Conservation (phyloP, 2,113 vertebrate genomes). For the Mionectes macconnelli region DNA sequence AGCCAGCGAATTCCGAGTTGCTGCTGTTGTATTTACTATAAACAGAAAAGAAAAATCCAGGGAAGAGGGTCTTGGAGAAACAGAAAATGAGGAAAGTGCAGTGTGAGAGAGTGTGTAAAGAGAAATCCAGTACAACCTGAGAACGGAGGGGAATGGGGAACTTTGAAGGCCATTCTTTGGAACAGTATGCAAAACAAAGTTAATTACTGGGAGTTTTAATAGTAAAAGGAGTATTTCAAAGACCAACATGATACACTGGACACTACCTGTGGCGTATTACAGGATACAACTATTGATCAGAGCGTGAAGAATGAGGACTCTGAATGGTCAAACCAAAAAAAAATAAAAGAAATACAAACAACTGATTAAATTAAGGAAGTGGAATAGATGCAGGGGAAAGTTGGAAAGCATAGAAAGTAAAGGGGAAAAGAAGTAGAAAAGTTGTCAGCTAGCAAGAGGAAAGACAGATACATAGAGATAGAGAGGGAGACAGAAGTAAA, state of each 20-base stretch:
- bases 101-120: neutral
- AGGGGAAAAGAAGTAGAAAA: neutral
- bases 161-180: neutral
- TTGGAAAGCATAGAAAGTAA: neutral
- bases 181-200: neutral
- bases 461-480: neutral
- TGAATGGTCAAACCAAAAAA: neutral
- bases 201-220: neutral
- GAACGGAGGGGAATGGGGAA: neutral
- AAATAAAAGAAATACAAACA: neutral
- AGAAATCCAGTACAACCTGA: neutral
- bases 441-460: neutral
- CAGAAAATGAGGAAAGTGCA: neutral
- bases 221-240: neutral
- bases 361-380: neutral
- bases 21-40: slow-evolving; percentile 7
- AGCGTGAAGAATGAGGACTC: neutral
- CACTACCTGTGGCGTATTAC: neutral
- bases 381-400: neutral
- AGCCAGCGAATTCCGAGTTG: neutral
- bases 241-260: neutral
- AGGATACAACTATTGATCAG: neutral
- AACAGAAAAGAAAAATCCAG: neutral
- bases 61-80: neutral
- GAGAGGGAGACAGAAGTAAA: neutral